Evolutionary conservation across 2,113 vertebrate species (phyloP).

Genomic region (Dasypus novemcinctus): DNA sequence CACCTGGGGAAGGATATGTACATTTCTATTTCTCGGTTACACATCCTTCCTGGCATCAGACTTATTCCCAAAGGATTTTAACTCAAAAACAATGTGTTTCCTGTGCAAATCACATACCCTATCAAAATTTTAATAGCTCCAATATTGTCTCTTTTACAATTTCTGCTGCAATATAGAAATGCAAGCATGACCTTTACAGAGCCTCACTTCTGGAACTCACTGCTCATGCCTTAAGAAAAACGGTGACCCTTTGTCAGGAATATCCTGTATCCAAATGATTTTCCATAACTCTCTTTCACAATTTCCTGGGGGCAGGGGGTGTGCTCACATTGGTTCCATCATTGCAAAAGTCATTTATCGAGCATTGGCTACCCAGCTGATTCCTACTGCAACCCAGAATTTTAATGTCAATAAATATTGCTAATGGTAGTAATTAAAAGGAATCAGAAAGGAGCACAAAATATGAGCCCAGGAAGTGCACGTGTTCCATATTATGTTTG

Average conservation of each 20-base stretch:
- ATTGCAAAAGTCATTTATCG: conserved; percentile 8
- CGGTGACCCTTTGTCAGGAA: not conserved
- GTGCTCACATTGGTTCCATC: not conserved
- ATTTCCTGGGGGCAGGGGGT: not conserved
- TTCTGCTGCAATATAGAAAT: not conserved
- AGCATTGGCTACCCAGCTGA: not conserved
- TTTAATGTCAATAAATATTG: not conserved
- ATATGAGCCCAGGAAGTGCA: not conserved
- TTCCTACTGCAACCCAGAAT: not conserved
- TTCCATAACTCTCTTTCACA: not conserved
- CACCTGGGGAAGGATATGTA: conserved; percentile 71
- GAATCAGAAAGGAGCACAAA: not conserved
- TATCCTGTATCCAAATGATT: not conserved
- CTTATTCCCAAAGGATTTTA: conserved; percentile 77
- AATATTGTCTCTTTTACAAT: not conserved
- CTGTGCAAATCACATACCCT: conserved; percentile 74
- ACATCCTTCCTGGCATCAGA: conserved; percentile 77
- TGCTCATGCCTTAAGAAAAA: not conserved
- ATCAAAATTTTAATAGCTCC: conserved; percentile 74
- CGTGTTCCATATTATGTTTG: not conserved
- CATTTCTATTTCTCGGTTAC: conserved; percentile 79
- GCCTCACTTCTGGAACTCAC: not conserved
- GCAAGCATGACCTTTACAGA: not conserved
- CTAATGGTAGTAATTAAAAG: not conserved
- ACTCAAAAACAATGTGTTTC: conserved; percentile 73